Evolutionary conservation across 2,888 invertebrate species (phyloP).

Genomic region (Amaurobius ferox): DNA sequence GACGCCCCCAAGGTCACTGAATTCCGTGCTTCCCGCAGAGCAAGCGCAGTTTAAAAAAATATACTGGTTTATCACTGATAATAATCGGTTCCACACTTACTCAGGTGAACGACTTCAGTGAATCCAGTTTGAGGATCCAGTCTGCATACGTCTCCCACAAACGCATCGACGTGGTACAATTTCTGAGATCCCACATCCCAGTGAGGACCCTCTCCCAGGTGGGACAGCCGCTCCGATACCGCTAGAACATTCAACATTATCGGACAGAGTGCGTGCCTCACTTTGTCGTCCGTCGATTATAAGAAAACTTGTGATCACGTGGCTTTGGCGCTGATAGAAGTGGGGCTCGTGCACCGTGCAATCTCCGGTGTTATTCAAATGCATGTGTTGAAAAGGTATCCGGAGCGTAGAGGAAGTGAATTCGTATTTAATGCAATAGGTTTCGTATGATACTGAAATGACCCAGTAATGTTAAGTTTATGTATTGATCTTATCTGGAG

Average conservation of each 20-base stretch:
- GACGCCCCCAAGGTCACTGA: no score
- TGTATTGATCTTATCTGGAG: no score
- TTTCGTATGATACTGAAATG: no score
- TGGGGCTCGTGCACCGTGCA: not conserved
- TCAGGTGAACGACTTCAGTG: slow-evolving; percentile 71
- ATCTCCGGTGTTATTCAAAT: not conserved
- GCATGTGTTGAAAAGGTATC: not conserved
- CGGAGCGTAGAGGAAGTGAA: no score
- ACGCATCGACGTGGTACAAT: slow-evolving; percentile 74
- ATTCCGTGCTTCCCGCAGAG: no score
- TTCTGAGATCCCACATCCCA: slow-evolving; percentile 72
- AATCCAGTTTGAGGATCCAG: slow-evolving; percentile 69
- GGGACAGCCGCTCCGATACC: slow-evolving; percentile 61
- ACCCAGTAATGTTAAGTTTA: no score
- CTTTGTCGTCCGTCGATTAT: not conserved
- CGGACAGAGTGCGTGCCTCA: not conserved
- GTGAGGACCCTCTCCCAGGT: slow-evolving; percentile 74
- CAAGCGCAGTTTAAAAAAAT: no score
- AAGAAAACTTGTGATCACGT: slow-evolving; percentile 13
- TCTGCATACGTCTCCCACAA: slow-evolving; percentile 73
- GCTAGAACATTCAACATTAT: slow-evolving; percentile 42
- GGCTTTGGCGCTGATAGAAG: slow-evolving; percentile 2
- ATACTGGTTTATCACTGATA: no score
- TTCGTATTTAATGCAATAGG: no score
- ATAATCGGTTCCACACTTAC: no score